phyloP scores from a whole-genome alignment of 2,113 vertebrate genomes.

The Caloenas nicobarica region DNA sequence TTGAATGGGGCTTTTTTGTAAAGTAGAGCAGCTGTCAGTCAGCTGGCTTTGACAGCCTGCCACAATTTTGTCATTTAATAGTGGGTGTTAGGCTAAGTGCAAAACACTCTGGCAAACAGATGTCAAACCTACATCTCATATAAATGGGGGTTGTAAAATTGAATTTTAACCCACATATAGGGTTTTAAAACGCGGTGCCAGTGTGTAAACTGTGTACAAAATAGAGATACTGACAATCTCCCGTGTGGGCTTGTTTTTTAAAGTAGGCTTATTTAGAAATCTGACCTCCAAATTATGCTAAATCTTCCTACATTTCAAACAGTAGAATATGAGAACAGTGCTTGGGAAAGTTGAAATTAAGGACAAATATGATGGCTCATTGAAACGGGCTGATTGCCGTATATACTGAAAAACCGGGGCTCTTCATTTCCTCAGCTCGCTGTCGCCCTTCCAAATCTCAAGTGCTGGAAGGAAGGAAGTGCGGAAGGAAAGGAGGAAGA shows the following conservation, averaged over 20 bases:
- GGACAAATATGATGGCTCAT: neutral
- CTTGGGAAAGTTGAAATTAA: slow-evolving; percentile 32
- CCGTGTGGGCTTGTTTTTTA: slow-evolving; percentile 33
- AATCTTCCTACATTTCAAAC: slow-evolving; percentile 33
- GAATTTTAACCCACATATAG: slow-evolving; percentile 71
- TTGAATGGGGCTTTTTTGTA: slow-evolving; percentile 78
- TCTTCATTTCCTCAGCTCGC: neutral
- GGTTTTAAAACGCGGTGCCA: slow-evolving; percentile 43
- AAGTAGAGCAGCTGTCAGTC: slow-evolving; percentile 85
- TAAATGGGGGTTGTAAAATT: slow-evolving; percentile 74
- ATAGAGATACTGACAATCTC: slow-evolving; percentile 37
- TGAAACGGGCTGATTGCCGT: neutral
- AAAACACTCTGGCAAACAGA: slow-evolving; percentile 85
- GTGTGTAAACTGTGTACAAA: slow-evolving; percentile 45
- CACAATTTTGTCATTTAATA: slow-evolving; percentile 82
- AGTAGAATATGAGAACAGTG: slow-evolving; percentile 4
- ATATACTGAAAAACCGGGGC: neutral
- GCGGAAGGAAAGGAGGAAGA: too few relatives aligned
- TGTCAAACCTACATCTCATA: slow-evolving; percentile 80
- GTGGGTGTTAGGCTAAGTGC: slow-evolving; percentile 81
- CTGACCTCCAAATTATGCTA: slow-evolving; percentile 63
- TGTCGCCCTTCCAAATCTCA: neutral
- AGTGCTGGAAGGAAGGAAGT: neutral
- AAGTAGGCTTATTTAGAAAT: slow-evolving; percentile 51
- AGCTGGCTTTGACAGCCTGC: slow-evolving; percentile 89